Conservation (phyloP, 2,797 vertebrate species). For the Steatocranus sp. region DNA sequence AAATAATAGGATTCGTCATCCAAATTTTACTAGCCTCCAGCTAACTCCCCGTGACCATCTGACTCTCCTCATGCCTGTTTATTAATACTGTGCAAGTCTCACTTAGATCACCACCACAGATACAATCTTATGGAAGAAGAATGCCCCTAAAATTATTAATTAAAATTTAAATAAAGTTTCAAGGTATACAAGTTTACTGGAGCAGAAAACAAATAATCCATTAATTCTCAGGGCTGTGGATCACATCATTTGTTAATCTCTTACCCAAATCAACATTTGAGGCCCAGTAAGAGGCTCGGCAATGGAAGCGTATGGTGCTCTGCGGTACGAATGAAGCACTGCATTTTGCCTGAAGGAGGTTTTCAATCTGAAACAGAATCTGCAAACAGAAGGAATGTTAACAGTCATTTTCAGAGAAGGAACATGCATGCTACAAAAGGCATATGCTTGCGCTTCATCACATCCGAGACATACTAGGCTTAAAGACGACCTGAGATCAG, state of each 20-base stretch:
- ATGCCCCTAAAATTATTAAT: not conserved
- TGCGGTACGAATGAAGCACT: slow-evolving; percentile 60
- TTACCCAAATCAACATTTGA: slow-evolving; percentile 71
- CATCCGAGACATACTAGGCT: not conserved
- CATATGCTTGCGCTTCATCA: slow-evolving; percentile 38
- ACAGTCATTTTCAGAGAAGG: slow-evolving; percentile 38
- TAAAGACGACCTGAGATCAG: not conserved
- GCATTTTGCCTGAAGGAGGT: slow-evolving; percentile 70
- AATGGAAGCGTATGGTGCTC: slow-evolving; percentile 61
- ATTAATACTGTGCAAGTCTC: not conserved
- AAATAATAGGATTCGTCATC: not conserved
- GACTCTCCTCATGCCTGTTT: not conserved
- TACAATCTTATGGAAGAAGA: not conserved
- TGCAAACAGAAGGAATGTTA: slow-evolving; percentile 52
- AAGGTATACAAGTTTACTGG: not conserved
- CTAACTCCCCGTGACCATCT: not conserved
- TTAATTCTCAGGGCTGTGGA: not conserved
- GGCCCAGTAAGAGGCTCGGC: slow-evolving; percentile 65
- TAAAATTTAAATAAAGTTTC: not conserved
- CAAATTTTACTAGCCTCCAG: not conserved
- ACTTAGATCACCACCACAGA: not conserved
- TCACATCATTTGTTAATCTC: not conserved
- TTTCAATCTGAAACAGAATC: slow-evolving; percentile 73
- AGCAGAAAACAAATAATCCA: not conserved
- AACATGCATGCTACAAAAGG: not conserved